These are phyloP conservation scores for Dipus sagitta DNA, from an alignment of 2,797 vertebrate genomes.

Conservation along the genomic window DNA sequence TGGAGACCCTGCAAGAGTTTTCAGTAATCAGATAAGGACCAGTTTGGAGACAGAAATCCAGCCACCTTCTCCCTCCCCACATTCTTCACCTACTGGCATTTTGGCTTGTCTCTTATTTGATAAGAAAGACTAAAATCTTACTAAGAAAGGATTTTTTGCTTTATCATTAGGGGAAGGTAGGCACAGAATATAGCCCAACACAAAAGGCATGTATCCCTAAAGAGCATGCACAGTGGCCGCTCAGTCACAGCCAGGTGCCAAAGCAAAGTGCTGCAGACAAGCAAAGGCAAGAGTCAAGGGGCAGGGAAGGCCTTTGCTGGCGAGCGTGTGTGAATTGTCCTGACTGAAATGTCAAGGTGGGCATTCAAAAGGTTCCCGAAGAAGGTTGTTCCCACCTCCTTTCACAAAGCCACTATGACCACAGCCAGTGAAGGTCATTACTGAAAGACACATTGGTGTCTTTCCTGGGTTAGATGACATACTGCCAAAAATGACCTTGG, in stretches of 20 bases:
- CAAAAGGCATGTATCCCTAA: not conserved
- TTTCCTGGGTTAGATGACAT: constrained; percentile 64
- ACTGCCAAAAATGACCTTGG: constrained; percentile 46
- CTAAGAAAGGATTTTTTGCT: not conserved
- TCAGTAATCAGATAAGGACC: constrained; percentile 43
- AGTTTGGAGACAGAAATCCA: constrained; percentile 48
- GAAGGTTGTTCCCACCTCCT: not conserved
- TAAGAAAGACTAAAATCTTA: constrained; percentile 61
- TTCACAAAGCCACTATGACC: not conserved
- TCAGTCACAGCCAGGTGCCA: not conserved
- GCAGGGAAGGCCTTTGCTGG: not conserved
- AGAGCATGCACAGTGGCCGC: fast-evolving
- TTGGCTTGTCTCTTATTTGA: constrained; percentile 8
- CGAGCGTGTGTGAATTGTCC: not conserved
- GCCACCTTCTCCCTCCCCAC: not conserved
- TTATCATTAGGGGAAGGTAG: not conserved
- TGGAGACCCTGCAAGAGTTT: constrained; percentile 59
- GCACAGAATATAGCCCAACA: not conserved
- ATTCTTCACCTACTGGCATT: constrained; percentile 9
- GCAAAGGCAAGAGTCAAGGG: not conserved
- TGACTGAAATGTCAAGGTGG: not conserved
- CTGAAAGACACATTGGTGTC: constrained; percentile 1
- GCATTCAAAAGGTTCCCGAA: not conserved
- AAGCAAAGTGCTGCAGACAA: not conserved
- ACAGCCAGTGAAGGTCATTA: constrained; percentile 4